These are phyloP conservation scores for Spodoptera picta DNA, from an alignment of 2,888 invertebrate species.

Conservation along the genomic window DNA sequence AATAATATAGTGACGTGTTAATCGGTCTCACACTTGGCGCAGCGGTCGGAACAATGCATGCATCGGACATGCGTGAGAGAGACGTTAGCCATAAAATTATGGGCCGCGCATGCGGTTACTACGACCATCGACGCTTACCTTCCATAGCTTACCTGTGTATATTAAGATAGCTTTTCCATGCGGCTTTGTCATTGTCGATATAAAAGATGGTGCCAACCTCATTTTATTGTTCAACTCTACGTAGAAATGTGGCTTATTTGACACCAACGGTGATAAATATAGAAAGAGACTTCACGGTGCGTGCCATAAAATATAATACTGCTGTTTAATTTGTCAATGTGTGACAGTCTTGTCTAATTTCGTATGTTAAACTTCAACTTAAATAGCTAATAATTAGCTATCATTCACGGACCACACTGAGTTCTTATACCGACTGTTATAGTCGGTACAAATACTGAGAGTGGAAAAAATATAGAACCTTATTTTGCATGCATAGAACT, in stretches of 20 bases:
- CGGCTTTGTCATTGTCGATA: conserved; percentile 18
- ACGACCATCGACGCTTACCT: conserved; percentile 17
- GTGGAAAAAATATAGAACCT: too few relatives aligned
- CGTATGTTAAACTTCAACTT: too few relatives aligned
- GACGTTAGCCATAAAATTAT: conserved; percentile 47
- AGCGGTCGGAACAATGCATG: conserved; percentile 45
- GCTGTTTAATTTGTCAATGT: too few relatives aligned
- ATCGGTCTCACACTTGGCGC: conserved; percentile 40
- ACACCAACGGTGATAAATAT: too few relatives aligned
- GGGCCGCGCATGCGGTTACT: conserved; percentile 40
- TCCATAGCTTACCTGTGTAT: conserved; percentile 27
- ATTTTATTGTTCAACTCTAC: conserved; percentile 3
- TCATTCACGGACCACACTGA: too few relatives aligned
- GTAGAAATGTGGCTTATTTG: conserved; percentile 2
- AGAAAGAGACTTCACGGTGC: too few relatives aligned
- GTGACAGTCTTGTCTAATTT: too few relatives aligned
- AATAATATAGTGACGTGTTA: conserved; percentile 47
- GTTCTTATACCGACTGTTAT: too few relatives aligned
- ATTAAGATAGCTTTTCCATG: conserved; percentile 13
- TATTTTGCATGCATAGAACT: too few relatives aligned
- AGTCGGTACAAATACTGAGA: too few relatives aligned
- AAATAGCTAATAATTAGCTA: too few relatives aligned
- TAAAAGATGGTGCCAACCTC: conserved; percentile 1
- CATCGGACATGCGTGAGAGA: conserved; percentile 30
- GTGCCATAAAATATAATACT: too few relatives aligned